phyloP scores from a whole-genome alignment of 2,113 vertebrate species.

The Sialia sialis region DNA sequence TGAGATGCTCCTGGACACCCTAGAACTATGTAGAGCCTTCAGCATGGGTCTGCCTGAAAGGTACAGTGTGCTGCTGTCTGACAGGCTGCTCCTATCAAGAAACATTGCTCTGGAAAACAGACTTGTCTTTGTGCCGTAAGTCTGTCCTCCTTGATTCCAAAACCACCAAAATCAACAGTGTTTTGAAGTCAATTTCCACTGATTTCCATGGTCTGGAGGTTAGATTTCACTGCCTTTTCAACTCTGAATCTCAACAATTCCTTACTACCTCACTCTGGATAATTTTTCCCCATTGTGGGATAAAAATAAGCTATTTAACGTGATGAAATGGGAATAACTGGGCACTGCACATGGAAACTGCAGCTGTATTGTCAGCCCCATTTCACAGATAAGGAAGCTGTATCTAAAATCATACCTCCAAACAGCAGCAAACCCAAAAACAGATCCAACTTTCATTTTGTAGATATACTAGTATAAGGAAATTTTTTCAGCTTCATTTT shows the following conservation, averaged over 20 bases:
- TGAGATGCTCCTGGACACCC: neutral
- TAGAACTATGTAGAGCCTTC: neutral
- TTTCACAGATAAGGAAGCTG: neutral
- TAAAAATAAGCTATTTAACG: neutral
- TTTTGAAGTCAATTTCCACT: constrained; percentile 2
- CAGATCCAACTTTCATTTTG: neutral
- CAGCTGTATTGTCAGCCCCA: neutral
- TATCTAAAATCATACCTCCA: neutral
- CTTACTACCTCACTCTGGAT: neutral
- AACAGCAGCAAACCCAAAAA: neutral
- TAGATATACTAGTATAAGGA: neutral
- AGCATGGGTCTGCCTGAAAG: neutral
- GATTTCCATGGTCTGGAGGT: neutral
- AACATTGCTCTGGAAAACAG: neutral
- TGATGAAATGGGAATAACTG: neutral
- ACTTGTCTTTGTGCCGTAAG: neutral
- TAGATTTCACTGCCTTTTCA: constrained; percentile 22
- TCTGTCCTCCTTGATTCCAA: neutral
- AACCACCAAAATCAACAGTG: neutral
- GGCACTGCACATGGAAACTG: neutral
- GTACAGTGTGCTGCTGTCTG: neutral
- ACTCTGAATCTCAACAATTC: neutral
- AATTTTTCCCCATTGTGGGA: neutral
- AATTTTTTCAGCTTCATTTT: neutral
- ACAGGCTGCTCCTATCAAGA: neutral